Percentiles rank a stretch among this genome's conserved stretches.
These are phyloP conservation scores for Rafetus swinhoei DNA, from an alignment of 2,113 vertebrate genomes.

Conservation along the genomic window DNA sequence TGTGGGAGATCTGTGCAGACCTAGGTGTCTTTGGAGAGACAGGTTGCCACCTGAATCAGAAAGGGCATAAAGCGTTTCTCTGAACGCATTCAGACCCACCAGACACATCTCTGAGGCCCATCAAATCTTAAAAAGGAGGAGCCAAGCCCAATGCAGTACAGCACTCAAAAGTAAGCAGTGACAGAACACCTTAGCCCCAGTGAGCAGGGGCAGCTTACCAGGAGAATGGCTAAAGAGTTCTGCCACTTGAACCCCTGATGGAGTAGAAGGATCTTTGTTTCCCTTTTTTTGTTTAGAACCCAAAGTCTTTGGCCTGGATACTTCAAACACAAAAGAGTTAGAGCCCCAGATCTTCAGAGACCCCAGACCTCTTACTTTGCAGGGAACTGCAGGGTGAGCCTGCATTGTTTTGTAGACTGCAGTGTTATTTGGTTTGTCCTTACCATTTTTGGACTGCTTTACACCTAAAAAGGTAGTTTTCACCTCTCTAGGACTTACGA, in stretches of 20 bases:
- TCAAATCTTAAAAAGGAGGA: background rate
- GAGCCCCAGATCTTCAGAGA: background rate
- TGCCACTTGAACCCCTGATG: background rate
- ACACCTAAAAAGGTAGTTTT: background rate
- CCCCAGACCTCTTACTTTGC: background rate
- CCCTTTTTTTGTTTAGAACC: background rate
- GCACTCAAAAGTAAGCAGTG: background rate
- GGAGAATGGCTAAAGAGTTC: background rate
- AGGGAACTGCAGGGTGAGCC: background rate
- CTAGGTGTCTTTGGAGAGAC: background rate
- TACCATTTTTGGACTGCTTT: background rate
- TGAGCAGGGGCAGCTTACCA: background rate
- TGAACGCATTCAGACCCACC: background rate
- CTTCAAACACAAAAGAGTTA: background rate
- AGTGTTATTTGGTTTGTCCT: background rate
- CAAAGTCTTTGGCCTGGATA: background rate
- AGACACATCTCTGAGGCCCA: background rate
- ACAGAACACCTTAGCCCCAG: too few species aligned
- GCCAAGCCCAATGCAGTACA: background rate
- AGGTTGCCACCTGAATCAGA: too few species aligned
- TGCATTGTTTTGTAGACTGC: background rate
- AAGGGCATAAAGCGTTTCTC: background rate
- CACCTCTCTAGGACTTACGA: background rate
- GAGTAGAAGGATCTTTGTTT: background rate
- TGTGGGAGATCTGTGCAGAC: background rate